A percentile compares a stretch with the other conserved stretches of the same genome.
Evolutionary conservation across 2,797 vertebrate genomes (phyloP).

Genomic region (Dallia pectoralis): DNA sequence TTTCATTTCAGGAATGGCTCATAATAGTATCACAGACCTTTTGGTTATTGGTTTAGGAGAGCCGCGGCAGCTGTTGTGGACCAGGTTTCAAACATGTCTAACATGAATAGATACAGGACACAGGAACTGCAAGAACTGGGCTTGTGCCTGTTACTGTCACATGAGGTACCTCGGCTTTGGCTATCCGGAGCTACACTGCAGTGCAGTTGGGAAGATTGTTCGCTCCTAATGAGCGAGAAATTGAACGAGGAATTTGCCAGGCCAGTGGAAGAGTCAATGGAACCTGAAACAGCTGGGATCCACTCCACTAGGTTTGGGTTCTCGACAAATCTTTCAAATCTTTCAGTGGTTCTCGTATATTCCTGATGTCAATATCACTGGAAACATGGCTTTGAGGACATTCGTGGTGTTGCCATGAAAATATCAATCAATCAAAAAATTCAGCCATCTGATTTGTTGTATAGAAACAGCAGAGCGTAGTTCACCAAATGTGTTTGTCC

Average conservation of each 20-base stretch:
- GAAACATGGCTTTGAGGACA: no score
- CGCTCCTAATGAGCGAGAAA: neutral
- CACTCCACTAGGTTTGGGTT: neutral
- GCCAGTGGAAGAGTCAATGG: slow-evolving; percentile 17
- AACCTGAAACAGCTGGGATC: neutral
- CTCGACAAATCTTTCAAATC: slow-evolving; percentile 4
- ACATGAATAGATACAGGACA: neutral
- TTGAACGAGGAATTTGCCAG: slow-evolving; percentile 13
- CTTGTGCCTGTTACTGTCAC: no score
- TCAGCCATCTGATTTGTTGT: neutral
- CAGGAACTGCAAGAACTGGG: neutral
- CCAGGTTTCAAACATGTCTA: no score
- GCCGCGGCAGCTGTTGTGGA: neutral
- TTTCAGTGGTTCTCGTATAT: no score
- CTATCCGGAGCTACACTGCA: neutral
- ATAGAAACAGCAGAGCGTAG: neutral
- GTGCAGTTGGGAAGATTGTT: neutral
- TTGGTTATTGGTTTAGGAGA: neutral
- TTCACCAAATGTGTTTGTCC: no score
- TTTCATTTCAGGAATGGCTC: neutral
- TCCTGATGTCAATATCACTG: no score
- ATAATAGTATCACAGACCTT: neutral
- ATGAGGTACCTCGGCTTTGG: neutral
- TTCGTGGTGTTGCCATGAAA: no score
- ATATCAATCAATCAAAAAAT: no score